Evolutionary conservation across 2,113 vertebrate species (phyloP).

Genomic region (Ctenomys sociabilis): DNA sequence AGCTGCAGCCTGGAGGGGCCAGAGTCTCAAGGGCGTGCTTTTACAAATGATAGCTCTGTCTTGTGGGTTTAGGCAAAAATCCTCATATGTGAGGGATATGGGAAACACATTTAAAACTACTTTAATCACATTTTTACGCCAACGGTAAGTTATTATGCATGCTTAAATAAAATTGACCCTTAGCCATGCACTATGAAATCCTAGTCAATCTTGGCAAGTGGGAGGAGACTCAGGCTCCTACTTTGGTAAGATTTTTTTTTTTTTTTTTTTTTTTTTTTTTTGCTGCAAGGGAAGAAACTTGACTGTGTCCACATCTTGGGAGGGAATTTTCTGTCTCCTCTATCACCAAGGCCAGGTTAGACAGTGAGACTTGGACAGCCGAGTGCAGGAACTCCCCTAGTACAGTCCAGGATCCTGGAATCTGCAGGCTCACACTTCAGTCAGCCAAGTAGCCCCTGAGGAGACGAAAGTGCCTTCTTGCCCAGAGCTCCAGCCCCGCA

Average conservation of each 20-base stretch:
- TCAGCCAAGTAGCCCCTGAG: neutral
- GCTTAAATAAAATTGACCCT: neutral
- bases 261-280: neutral
- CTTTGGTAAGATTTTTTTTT: neutral
- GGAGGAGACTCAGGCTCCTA: neutral
- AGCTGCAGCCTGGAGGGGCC: neutral
- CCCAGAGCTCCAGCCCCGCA: too few relatives aligned
- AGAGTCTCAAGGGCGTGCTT: fast-evolving
- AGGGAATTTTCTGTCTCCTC: neutral
- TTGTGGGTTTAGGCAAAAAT: neutral
- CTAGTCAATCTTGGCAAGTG: neutral
- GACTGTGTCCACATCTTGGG: neutral
- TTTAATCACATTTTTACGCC: neutral
- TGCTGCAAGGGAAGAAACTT: neutral
- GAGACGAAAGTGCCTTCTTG: neutral
- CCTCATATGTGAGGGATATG: neutral
- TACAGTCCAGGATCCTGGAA: neutral
- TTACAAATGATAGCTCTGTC: neutral
- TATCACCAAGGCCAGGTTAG: neutral
- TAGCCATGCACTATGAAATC: neutral
- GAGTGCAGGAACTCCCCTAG: neutral
- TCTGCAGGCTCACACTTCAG: neutral
- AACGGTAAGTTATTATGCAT: neutral
- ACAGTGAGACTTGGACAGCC: neutral
- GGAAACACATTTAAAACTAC: neutral